Conservation (phyloP, 2,888 invertebrate genomes). For the Balanococcus diminutus region DNA sequence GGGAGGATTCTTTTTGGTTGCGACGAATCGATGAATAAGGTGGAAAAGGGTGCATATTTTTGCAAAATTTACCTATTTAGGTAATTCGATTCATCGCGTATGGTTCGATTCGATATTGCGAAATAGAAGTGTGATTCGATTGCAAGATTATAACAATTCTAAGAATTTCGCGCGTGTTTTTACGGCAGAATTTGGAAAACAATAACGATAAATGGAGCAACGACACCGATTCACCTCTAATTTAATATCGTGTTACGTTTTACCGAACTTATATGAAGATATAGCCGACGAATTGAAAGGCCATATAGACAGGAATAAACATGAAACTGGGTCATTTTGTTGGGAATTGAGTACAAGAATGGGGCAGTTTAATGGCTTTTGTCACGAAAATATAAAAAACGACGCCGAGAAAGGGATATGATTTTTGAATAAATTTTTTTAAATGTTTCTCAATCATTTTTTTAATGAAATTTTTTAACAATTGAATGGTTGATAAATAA, state of each 20-base stretch:
- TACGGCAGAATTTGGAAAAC: constrained; percentile 4
- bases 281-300: neutral
- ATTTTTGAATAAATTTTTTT: too few relatives aligned
- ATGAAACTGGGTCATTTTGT: neutral
- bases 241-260: constrained; percentile 8
- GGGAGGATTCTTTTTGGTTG: neutral
- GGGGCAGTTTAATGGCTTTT: neutral
- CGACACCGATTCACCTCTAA: neutral
- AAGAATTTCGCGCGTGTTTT: neutral
- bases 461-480: too few relatives aligned
- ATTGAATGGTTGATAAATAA: too few relatives aligned
- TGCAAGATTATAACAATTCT: neutral
- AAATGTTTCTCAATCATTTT: too few relatives aligned
- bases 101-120: neutral
- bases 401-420: too few relatives aligned
- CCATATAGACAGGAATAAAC: constrained; percentile 5
- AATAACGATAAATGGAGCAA: constrained; percentile 6
- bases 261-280: neutral
- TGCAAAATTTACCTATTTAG: neutral
- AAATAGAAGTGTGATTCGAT: neutral
- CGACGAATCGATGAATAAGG: neutral
- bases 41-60: neutral
- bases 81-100: neutral
- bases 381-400: neutral
- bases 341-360: neutral